Base-by-base conservation (phyloP, 2,113 vertebrate genomes). In the Bucco capensis region DNA sequence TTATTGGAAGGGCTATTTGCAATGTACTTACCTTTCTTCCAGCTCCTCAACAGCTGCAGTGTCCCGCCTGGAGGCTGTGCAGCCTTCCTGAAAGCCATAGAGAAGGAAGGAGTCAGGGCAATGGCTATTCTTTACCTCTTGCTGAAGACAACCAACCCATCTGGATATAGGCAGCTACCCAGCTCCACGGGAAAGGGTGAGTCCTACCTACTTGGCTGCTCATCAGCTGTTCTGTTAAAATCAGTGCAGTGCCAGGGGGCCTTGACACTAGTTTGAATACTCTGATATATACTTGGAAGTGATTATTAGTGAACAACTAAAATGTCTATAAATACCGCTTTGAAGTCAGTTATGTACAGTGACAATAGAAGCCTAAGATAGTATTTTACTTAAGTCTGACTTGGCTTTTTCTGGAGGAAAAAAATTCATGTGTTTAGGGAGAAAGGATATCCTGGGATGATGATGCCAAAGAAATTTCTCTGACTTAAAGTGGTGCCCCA, bases 111-210 rank as follows among this genome's bases (percentile, higher is more conserved):
- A 60, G 71, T 38, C 21, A 31, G 23, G 46, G 95, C 96, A 51
- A 67, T 96, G 79, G 76, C 67, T 69, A 40, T 90, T 47, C 92
- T 96, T 40, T 96, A 97, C 74, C 89, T 96, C 31, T 49, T 96
- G 54, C 66, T 97, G 81, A 94, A 96, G 76, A 38, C 33, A 37
- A 91, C 71, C 25, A 37, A 84, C 31, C 89, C 81, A 19, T 73
- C 85, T 33, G 80, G 25, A 10, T 96, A 96, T 11, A 86, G 18
- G 46, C 72, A 94, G 66, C 92, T 97, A 61, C 96, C 96, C 66
- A 96, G 96, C 87, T 97, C 95, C 67, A 83, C 83, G 71, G 95
- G 89, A 56, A 95, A 92, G 38, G 96, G 96, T 96, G 80, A 88
- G 83, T 70, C 19, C 58, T 57, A 28, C 73, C 58, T 53, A 28